A percentile compares a stretch with the other conserved stretches of the same genome.
These are phyloP conservation scores for Gryllus bimaculatus DNA, from an alignment of 1,140 invertebrate genomes.

Conservation along the genomic window DNA sequence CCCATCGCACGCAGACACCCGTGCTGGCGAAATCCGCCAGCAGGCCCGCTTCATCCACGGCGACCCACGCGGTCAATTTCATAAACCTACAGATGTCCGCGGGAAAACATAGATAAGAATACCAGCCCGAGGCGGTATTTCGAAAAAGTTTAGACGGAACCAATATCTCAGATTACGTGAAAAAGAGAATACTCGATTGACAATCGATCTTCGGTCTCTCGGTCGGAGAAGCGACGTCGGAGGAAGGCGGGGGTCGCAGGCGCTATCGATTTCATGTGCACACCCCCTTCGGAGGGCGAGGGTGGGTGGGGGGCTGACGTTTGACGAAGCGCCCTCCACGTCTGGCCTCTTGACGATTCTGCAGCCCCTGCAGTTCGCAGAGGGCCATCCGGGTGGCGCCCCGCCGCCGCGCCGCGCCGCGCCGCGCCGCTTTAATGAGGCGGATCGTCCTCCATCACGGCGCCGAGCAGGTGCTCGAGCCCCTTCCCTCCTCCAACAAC, in stretches of 20 bases:
- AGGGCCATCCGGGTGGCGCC: not conserved
- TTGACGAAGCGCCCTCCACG: not conserved
- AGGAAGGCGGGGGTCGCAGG: not conserved
- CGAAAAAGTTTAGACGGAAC: not conserved
- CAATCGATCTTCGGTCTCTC: not conserved
- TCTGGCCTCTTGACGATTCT: not conserved
- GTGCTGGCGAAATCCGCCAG: no score
- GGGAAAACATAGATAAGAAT: no score
- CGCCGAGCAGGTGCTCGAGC: no score
- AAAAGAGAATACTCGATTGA: not conserved
- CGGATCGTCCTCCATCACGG: not conserved
- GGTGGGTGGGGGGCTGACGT: not conserved
- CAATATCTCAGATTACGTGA: constrained; percentile 4
- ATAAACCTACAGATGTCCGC: no score
- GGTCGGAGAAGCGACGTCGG: not conserved
- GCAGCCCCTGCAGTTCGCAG: not conserved
- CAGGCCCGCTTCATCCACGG: no score
- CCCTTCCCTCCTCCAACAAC: no score
- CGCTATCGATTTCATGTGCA: not conserved
- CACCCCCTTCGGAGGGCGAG: no score
- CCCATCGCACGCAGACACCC: no score
- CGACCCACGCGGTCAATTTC: no score
- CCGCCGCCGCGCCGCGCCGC: no score
- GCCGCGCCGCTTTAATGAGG: not conserved
- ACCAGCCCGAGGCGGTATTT: no score